Conservation (phyloP, 1,140 invertebrate species). For the Drosophila willistoni region DNA sequence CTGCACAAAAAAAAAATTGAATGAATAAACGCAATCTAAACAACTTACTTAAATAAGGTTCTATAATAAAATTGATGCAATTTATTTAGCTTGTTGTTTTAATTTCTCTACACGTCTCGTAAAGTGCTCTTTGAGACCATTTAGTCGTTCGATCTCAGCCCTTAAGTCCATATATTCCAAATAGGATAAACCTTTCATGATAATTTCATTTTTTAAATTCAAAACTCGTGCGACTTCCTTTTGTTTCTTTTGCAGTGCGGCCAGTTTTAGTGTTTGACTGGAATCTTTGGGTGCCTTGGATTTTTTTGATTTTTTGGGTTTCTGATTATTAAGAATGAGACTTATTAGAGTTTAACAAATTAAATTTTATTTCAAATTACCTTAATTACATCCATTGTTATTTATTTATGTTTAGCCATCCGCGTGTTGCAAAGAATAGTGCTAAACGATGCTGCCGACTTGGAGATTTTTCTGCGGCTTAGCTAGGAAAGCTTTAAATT, state of each 20-base stretch:
- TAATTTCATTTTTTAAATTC: slow-evolving; percentile 59
- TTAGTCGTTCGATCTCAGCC: slow-evolving; percentile 57
- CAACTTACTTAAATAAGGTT: too few species aligned
- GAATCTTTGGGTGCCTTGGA: slow-evolving; percentile 42
- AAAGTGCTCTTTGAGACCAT: slow-evolving; percentile 57
- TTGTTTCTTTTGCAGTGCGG: slow-evolving; percentile 51
- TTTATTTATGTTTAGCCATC: background rate
- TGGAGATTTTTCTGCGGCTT: background rate
- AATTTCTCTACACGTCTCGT: slow-evolving; percentile 49
- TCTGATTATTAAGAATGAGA: slow-evolving; percentile 31
- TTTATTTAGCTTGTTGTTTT: slow-evolving; percentile 64
- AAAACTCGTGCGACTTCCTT: slow-evolving; percentile 66
- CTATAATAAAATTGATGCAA: background rate
- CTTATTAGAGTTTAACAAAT: background rate
- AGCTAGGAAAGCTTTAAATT: background rate
- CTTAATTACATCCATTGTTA: background rate
- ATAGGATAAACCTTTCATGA: slow-evolving; percentile 66
- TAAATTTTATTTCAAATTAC: background rate
- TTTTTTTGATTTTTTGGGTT: slow-evolving; percentile 60
- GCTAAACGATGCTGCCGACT: background rate
- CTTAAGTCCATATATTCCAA: slow-evolving; percentile 69
- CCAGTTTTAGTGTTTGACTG: slow-evolving; percentile 41
- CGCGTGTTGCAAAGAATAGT: background rate
- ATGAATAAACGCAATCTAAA: background rate
- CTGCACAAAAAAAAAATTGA: background rate